These are phyloP conservation scores for Strix uralensis DNA, from an alignment of 2,113 vertebrate genomes.

Conservation along the genomic window DNA sequence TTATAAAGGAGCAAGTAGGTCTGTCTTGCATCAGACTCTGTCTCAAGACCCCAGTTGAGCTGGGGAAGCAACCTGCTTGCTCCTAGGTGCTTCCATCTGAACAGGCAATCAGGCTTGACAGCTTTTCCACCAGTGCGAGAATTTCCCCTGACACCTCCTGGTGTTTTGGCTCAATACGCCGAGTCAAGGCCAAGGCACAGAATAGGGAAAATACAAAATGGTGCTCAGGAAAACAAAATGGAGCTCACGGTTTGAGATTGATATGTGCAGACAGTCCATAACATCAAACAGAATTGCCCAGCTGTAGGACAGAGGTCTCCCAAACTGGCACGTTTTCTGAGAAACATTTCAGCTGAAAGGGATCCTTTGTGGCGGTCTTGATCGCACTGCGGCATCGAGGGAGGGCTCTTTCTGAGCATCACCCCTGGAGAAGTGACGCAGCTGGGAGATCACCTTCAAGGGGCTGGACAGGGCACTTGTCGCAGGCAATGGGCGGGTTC, in stretches of 20 bases:
- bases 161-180: slow-evolving; percentile 48
- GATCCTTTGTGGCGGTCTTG: background rate
- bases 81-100: slow-evolving; percentile 49
- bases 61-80: background rate
- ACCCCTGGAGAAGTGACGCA: accelerated
- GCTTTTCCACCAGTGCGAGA: background rate
- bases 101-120: slow-evolving; percentile 21
- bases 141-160: slow-evolving; percentile 56
- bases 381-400: accelerated
- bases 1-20: background rate
- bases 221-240: slow-evolving; percentile 48
- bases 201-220: slow-evolving; percentile 38
- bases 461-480: background rate
- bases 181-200: slow-evolving; percentile 37
- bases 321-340: background rate
- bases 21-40: accelerated
- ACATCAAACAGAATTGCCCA: slow-evolving; percentile 54
- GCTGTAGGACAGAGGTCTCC: slow-evolving; percentile 24
- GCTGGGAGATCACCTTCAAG: accelerated
- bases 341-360: background rate
- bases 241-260: slow-evolving; percentile 41
- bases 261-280: slow-evolving; percentile 52
- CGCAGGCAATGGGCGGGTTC: accelerated
- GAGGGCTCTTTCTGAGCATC: background rate
- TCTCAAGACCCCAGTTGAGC: background rate